Percentiles rank a stretch among this genome's conserved stretches.
Evolutionary conservation across 2,113 vertebrate genomes (phyloP).

Genomic region (Nothobranchius furzeri): DNA sequence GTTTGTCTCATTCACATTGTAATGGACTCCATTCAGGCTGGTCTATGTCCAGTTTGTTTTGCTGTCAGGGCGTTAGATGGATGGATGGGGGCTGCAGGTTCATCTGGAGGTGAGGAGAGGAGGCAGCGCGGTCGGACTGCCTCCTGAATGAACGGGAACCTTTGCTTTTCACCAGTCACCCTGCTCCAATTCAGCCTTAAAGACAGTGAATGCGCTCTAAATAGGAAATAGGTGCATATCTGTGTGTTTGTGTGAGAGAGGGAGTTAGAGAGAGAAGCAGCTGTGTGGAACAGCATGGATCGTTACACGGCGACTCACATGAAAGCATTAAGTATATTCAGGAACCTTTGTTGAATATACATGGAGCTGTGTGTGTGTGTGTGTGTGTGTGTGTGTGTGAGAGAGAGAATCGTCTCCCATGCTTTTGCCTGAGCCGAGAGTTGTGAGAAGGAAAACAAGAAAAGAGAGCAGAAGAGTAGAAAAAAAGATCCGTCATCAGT

Average conservation of each 20-base stretch:
- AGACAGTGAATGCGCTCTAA: constrained; percentile 59
- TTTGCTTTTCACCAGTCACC: constrained; percentile 36
- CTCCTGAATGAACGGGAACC: constrained; percentile 24
- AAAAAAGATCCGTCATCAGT: constrained; percentile 80
- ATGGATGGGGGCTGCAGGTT: constrained; percentile 67
- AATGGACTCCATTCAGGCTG: constrained; percentile 71
- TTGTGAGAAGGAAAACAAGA: constrained; percentile 68
- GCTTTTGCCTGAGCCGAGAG: constrained; percentile 55
- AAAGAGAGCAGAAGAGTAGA: constrained; percentile 47
- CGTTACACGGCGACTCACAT: constrained; percentile 80
- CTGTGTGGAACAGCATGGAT: constrained; percentile 79
- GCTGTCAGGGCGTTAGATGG: constrained; percentile 72
- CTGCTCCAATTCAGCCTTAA: constrained; percentile 43
- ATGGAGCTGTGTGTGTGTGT: constrained; percentile 64
- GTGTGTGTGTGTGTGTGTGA: constrained; percentile 30
- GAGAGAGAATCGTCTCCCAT: constrained; percentile 43
- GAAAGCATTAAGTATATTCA: constrained; percentile 79
- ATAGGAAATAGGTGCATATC: constrained; percentile 54
- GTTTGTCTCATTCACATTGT: constrained; percentile 76
- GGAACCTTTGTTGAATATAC: constrained; percentile 77
- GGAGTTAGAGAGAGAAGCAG: constrained; percentile 60
- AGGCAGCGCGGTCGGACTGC: constrained; percentile 39
- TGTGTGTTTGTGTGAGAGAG: constrained; percentile 30
- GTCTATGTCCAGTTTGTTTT: constrained; percentile 77
- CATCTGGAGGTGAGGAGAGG: constrained; percentile 75